Conservation (phyloP, 2,113 vertebrate genomes). For the Tylochromis polylepis region DNA sequence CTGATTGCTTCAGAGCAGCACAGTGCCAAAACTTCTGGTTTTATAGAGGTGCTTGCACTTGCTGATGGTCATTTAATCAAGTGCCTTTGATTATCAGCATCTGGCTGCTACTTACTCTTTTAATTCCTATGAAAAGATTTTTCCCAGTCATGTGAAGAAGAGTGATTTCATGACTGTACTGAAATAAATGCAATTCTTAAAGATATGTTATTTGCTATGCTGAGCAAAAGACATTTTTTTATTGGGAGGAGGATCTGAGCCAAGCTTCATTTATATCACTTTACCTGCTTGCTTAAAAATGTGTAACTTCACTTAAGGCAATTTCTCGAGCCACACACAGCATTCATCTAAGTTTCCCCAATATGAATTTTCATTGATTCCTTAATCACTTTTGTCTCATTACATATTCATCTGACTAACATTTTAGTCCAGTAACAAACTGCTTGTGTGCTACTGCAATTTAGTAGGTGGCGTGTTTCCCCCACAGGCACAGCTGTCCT, state of each 20-base stretch:
- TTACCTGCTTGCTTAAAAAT: not conserved
- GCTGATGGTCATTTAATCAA: not conserved
- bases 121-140: not conserved
- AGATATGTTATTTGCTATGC: not conserved
- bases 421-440: not conserved
- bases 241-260: not conserved
- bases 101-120: not conserved
- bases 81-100: not conserved
- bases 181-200: not conserved
- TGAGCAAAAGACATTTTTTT: not conserved
- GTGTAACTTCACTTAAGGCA: not conserved
- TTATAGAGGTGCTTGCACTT: not conserved
- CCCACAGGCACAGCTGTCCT: not conserved
- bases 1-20: not conserved
- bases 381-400: constrained; percentile 2
- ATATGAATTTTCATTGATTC: constrained; percentile 6
- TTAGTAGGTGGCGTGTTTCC: not conserved
- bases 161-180: not conserved
- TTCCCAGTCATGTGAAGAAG: not conserved
- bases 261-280: not conserved
- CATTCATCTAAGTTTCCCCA: not conserved
- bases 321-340: not conserved
- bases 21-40: not conserved
- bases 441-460: not conserved
- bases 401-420: not conserved